Percentiles rank a stretch among this genome's conserved stretches.
These are phyloP conservation scores for Cheirogaleus medius DNA, from an alignment of 2,113 vertebrate genomes.

Conservation along the genomic window DNA sequence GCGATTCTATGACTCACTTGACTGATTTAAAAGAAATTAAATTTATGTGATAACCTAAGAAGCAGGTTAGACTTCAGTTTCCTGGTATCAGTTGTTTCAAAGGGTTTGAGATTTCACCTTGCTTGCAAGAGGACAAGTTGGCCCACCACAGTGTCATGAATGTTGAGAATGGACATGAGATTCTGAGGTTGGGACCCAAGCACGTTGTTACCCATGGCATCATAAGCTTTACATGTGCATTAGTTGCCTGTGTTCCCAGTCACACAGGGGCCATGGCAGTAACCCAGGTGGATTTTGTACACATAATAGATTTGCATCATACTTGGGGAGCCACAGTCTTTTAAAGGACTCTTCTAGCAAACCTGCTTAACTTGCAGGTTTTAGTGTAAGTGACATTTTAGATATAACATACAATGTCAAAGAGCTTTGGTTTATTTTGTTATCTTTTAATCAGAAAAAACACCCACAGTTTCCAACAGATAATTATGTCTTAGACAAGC, in stretches of 20 bases:
- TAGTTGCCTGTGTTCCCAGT: background rate
- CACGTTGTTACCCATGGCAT: background rate
- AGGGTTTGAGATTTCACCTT: background rate
- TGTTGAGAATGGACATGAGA: background rate
- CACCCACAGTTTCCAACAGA: background rate
- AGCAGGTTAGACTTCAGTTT: background rate
- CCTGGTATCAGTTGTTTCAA: background rate
- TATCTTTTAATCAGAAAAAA: background rate
- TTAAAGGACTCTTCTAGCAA: background rate
- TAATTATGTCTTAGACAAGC: background rate
- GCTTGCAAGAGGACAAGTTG: background rate
- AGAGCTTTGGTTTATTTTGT: background rate
- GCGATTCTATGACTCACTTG: background rate
- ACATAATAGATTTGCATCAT: background rate
- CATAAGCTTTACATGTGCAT: accelerated
- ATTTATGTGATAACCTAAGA: background rate
- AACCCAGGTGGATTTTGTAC: background rate
- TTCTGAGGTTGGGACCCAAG: background rate
- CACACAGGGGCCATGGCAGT: accelerated
- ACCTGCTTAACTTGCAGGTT: background rate
- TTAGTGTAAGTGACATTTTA: background rate
- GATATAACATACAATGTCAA: background rate
- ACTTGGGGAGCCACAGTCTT: background rate
- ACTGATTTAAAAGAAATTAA: background rate
- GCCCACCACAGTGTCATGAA: background rate